phyloP scores from a whole-genome alignment of 1,140 invertebrate genomes.

The Dufourea novaeangliae region DNA sequence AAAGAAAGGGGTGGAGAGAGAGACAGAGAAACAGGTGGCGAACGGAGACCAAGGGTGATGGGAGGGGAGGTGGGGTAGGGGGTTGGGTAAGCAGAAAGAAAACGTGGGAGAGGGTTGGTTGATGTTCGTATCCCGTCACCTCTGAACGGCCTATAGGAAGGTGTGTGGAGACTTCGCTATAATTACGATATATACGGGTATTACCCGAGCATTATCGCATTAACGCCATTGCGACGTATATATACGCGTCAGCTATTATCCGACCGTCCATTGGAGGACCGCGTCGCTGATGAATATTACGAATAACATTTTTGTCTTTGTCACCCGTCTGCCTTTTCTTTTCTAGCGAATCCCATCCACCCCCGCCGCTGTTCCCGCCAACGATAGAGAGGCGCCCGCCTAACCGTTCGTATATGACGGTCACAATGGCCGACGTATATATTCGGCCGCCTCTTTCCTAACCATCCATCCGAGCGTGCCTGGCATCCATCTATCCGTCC shows the following conservation, averaged over 20 bases:
- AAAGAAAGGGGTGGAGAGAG: background rate
- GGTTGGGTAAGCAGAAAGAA: background rate
- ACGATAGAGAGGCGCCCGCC: conserved; percentile 29
- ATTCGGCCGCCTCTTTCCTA: conserved; percentile 42
- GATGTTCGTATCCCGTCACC: conserved; percentile 12
- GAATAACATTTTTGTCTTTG: conserved; percentile 72
- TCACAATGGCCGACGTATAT: conserved; percentile 44
- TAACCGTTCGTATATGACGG: conserved; percentile 44
- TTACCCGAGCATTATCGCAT: conserved; percentile 71
- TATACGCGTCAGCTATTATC: conserved; percentile 45
- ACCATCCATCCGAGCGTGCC: conserved; percentile 53
- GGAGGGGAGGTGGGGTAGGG: conserved; percentile 27
- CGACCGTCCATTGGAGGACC: conserved; percentile 22
- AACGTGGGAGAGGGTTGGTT: conserved; percentile 17
- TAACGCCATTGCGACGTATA: conserved; percentile 57
- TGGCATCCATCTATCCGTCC: conserved; percentile 56
- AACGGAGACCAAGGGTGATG: background rate
- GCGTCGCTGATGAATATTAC: conserved; percentile 65
- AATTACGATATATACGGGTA: conserved; percentile 72
- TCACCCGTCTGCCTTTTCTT: conserved; percentile 38
- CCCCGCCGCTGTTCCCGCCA: background rate
- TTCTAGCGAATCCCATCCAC: too few relatives aligned
- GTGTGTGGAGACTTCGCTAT: conserved; percentile 52
- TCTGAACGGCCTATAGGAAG: conserved; percentile 21
- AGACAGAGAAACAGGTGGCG: background rate